Evolutionary conservation across 2,113 vertebrate genomes (phyloP).

Genomic region (Nanorana parkeri): DNA sequence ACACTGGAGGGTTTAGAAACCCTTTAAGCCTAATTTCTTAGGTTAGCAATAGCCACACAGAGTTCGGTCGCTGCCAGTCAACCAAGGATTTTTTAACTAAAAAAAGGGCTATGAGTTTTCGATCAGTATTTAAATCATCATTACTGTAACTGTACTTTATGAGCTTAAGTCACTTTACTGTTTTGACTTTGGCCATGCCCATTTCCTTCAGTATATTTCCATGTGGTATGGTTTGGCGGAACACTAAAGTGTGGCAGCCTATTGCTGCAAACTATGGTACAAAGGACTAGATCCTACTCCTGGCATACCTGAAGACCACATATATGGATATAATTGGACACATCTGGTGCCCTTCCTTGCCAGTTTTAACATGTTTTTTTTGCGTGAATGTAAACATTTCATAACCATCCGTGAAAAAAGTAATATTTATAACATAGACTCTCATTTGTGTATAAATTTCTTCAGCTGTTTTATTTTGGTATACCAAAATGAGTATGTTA

Average conservation of each 20-base stretch:
- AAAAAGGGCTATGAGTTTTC: constrained; percentile 58
- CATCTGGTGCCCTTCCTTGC: constrained; percentile 73
- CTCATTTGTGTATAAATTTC: constrained; percentile 8
- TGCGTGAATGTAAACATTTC: constrained; percentile 7
- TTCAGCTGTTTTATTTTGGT: constrained; percentile 19
- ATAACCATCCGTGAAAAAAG: constrained; percentile 23
- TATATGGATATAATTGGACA: constrained; percentile 75
- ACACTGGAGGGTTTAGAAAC: too few species aligned
- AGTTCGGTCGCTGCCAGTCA: background rate
- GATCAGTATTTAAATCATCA: constrained; percentile 70
- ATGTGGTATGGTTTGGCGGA: constrained; percentile 76
- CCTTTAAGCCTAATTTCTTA: background rate
- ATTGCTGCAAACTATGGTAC: constrained; percentile 73
- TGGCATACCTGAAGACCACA: constrained; percentile 78
- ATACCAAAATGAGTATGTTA: constrained; percentile 1
- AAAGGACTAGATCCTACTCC: constrained; percentile 69
- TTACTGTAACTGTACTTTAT: constrained; percentile 74
- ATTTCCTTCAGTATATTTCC: constrained; percentile 78
- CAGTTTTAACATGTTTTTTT: constrained; percentile 17
- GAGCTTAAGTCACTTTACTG: constrained; percentile 73
- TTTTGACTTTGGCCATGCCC: constrained; percentile 70
- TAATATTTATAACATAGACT: background rate
- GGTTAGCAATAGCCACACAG: background rate
- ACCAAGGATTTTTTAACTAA: background rate
- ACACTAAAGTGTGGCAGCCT: constrained; percentile 66